Evolutionary conservation across 2,797 vertebrate species (phyloP).

Genomic region (Dicrostonyx torquatus): DNA sequence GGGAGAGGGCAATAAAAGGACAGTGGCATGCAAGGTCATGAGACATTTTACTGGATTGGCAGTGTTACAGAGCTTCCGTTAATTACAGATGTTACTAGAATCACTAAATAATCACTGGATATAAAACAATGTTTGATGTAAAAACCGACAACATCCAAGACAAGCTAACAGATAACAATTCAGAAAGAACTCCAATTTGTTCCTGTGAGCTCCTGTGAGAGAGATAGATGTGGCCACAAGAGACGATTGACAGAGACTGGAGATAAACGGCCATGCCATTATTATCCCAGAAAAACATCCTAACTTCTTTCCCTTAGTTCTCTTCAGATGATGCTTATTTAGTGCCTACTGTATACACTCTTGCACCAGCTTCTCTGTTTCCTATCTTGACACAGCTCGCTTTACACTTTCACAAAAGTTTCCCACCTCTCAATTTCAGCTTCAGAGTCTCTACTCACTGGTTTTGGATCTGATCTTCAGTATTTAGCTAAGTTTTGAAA

Average conservation of each 20-base stretch:
- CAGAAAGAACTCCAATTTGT: not conserved
- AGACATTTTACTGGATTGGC: not conserved
- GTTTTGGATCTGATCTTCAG: not conserved
- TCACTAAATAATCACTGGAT: not conserved
- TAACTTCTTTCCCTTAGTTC: not conserved
- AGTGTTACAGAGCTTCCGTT: not conserved
- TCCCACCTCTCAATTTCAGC: not conserved
- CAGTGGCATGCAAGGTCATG: rapidly evolving
- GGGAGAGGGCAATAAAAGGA: not conserved
- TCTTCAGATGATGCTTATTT: not conserved
- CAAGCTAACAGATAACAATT: slow-evolving; percentile 25
- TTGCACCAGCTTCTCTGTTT: not conserved
- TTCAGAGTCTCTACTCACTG: not conserved
- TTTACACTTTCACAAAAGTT: not conserved
- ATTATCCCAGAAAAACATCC: not conserved
- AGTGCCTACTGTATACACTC: not conserved
- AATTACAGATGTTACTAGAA: slow-evolving; percentile 17
- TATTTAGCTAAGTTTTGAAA: slow-evolving; percentile 35
- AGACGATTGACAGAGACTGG: not conserved
- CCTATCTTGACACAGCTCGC: not conserved
- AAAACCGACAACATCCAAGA: slow-evolving; percentile 16
- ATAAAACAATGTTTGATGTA: not conserved
- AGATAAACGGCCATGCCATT: not conserved
- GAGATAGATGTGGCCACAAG: not conserved
- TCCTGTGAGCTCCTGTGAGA: not conserved